Evolutionary conservation across 2,797 vertebrate genomes (phyloP).

Genomic region (Sparus aurata): DNA sequence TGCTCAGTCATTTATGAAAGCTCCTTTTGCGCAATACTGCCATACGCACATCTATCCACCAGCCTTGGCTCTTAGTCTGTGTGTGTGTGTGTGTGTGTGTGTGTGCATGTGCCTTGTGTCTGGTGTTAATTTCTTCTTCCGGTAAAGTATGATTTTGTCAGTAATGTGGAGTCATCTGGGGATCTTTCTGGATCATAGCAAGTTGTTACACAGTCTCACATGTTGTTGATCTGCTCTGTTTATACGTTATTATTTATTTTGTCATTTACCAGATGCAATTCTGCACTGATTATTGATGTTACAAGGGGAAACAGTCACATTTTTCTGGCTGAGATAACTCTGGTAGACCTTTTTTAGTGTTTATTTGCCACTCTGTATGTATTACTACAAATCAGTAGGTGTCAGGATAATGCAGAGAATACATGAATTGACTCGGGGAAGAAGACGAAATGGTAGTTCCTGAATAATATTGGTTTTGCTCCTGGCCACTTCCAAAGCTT

Average conservation of each 20-base stretch:
- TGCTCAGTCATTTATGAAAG: conserved; percentile 74
- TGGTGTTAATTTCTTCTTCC: conserved; percentile 48
- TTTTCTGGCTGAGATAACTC: conserved; percentile 8
- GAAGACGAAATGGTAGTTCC: conserved; percentile 1
- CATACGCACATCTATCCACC: conserved; percentile 78
- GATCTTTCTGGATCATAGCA: conserved; percentile 38
- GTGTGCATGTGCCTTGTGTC: conserved; percentile 16
- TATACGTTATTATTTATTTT: conserved; percentile 35
- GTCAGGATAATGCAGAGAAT: conserved; percentile 68
- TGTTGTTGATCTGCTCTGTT: conserved; percentile 31
- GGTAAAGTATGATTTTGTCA: conserved; percentile 52
- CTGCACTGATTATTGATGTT: conserved; percentile 1
- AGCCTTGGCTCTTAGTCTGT: conserved; percentile 59
- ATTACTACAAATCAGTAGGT: conserved; percentile 59
- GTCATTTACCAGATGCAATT: conserved; percentile 16
- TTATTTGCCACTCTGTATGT: conserved; percentile 11
- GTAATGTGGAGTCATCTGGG: conserved; percentile 26
- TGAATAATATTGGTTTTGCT: conserved; percentile 15
- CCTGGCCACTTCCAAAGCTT: background rate
- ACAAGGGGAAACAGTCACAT: conserved; percentile 7
- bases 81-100: conserved; percentile 23
- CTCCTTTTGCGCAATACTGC: conserved; percentile 69
- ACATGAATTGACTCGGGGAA: background rate
- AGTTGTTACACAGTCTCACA: conserved; percentile 28
- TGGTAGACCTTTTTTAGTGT: conserved; percentile 6